Base-by-base conservation (phyloP, 1,140 invertebrate genomes). In the Eupristina koningsbergeri region DNA sequence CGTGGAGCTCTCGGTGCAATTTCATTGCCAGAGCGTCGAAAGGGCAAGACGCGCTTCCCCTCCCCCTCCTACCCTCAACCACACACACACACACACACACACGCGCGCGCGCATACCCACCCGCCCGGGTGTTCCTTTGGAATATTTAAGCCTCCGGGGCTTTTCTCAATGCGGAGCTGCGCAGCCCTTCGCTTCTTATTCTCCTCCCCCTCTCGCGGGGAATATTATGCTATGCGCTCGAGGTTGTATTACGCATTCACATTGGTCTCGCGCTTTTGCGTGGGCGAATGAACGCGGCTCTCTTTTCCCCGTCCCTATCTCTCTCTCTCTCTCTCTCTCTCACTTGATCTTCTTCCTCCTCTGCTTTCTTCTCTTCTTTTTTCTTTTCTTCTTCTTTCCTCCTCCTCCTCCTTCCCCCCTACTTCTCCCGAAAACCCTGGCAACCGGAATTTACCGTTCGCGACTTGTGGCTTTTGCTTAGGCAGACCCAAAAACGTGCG, bases 241-340 rank as follows among this genome's bases (percentile, higher is more conserved):
- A 19, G 41, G 11, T 73, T 58, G 45, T 74, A 80, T 80, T 80
- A 80, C 79, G 79, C 67, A 80, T 80, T 80, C 64, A 58, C 67
- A 34, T 64, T 41, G 41, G 15, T 29, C 31, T 61, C 34, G 75
- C 45, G n/a, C n/a, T 11, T 50, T 29, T 58, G 50, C 58, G 76
- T 64, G 58, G 58, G 36, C 26, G 58, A 63, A 29, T 29, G 53
- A 41, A 61, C 75, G 36, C 34, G 3, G 0, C 17, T 19, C 31
- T 31, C 0, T 34, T 8, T 58, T 76, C 50, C 61, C 34, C 73
- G 50, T 50, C 73, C 29, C 22, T 61, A 9, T 26, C 29, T 36
- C 74, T 53, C 47, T n/a, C 0, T 15, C 29, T n/a, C 8, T 19
- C 17, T 22, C 15, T 39, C 2, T 19, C 61, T 61, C 36, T 45